These are phyloP conservation scores for Hydriomena furcata DNA, from an alignment of 2,888 invertebrate genomes.

Conservation along the genomic window DNA sequence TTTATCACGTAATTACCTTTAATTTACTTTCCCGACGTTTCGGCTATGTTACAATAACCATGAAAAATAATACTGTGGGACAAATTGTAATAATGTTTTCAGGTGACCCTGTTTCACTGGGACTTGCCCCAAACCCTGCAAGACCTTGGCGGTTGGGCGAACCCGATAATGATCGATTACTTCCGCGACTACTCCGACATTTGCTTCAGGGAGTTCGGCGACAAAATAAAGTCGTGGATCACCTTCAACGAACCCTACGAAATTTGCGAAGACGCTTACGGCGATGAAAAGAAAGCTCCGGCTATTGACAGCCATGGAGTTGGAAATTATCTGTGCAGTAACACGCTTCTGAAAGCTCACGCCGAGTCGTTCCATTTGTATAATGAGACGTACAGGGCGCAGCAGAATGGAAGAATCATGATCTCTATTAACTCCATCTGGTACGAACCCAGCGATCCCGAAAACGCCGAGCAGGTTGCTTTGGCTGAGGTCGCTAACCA, in stretches of 20 bases:
- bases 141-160: conserved; percentile 82
- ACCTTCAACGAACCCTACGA: conserved; percentile 88
- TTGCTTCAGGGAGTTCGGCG: conserved; percentile 81
- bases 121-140: conserved; percentile 85
- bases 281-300: conserved; percentile 78
- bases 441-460: conserved; percentile 75
- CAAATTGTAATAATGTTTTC: conserved; percentile 22
- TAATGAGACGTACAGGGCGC: conserved; percentile 71
- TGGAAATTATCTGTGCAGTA: conserved; percentile 85
- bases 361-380: conserved; percentile 86
- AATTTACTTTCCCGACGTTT: too few relatives aligned
- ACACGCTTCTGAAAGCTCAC: conserved; percentile 86
- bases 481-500: conserved; percentile 79
- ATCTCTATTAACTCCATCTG: conserved; percentile 81
- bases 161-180: conserved; percentile 78
- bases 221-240: conserved; percentile 85
- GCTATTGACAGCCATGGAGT: conserved; percentile 81
- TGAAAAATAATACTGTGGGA: too few relatives aligned
- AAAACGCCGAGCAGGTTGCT: conserved; percentile 65
- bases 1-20: too few relatives aligned
- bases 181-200: conserved; percentile 82
- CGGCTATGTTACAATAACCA: too few relatives aligned
- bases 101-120: conserved; percentile 88
- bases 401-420: conserved; percentile 82
- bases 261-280: conserved; percentile 81